These are phyloP conservation scores for Branchellion lobata DNA, from an alignment of 2,888 invertebrate genomes.

Conservation along the genomic window DNA sequence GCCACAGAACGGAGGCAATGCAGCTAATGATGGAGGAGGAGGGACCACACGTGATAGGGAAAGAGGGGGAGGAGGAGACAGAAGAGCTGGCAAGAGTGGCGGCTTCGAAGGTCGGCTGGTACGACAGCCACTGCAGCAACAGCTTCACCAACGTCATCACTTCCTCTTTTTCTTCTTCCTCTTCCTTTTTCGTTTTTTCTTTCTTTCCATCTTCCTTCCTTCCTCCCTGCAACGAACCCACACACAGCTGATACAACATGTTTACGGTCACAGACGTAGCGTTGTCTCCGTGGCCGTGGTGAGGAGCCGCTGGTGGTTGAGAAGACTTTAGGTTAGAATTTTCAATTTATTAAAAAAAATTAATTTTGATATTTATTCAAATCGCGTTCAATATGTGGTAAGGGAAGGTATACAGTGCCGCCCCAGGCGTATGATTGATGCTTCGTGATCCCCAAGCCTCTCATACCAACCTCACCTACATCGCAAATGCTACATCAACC, in stretches of 20 bases:
- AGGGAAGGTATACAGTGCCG: no score
- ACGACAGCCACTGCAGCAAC: neutral
- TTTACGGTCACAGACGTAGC: conserved; percentile 73
- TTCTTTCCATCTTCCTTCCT: neutral
- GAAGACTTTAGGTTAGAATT: no score
- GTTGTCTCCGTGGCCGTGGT: conserved; percentile 58
- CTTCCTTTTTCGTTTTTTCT: neutral
- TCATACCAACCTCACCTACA: no score
- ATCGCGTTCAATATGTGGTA: no score
- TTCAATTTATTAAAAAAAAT: no score
- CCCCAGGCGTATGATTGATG: no score
- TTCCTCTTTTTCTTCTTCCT: neutral
- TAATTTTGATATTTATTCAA: no score
- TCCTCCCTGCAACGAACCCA: conserved; percentile 56
- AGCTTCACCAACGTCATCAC: neutral
- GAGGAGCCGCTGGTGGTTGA: no score
- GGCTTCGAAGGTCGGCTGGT: no score
- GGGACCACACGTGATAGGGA: conserved; percentile 54
- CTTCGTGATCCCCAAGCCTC: no score
- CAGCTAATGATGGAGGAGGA: conserved; percentile 67
- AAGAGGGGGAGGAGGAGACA: neutral
- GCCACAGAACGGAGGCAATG: conserved; percentile 78
- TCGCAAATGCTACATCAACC: no score
- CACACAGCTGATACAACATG: conserved; percentile 77
- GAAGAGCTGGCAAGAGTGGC: neutral